phyloP scores from a whole-genome alignment of 2,113 vertebrate species.

The Oxygymnocypris stewartii region DNA sequence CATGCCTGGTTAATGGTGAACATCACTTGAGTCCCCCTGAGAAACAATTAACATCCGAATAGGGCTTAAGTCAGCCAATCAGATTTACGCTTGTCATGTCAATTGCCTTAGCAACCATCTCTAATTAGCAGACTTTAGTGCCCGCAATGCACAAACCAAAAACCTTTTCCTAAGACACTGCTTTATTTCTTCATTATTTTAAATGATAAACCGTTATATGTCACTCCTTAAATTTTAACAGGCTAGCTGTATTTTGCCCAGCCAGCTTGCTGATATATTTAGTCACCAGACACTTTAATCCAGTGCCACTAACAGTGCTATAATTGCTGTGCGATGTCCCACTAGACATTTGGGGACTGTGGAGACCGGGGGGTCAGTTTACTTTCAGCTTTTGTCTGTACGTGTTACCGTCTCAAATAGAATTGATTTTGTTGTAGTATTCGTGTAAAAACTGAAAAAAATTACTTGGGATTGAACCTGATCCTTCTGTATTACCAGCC shows the following conservation, averaged over 20 bases:
- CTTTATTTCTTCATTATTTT: not conserved
- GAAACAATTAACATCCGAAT: too few species aligned
- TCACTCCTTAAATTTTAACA: not conserved
- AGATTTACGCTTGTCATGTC: not conserved
- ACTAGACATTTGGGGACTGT: not conserved
- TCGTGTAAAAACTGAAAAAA: not conserved
- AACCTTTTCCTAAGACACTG: not conserved
- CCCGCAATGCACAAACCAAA: not conserved
- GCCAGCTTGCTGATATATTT: slow-evolving; percentile 8
- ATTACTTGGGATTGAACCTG: not conserved
- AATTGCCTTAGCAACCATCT: not conserved
- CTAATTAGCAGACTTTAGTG: not conserved
- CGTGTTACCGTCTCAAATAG: not conserved
- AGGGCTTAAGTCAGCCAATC: not conserved
- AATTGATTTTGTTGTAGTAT: not conserved
- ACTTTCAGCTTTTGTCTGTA: slow-evolving; percentile 1
- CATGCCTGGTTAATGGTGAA: too few species aligned
- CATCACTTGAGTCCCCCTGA: too few species aligned
- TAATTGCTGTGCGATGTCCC: slow-evolving; percentile 44
- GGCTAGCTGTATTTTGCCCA: slow-evolving; percentile 17
- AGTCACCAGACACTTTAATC: slow-evolving; percentile 29
- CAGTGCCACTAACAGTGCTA: not conserved
- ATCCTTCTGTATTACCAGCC: not conserved
- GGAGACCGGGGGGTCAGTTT: not conserved
- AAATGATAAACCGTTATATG: not conserved